Evolutionary conservation across 1,140 invertebrate genomes (phyloP).

Genomic region (Planococcus citri): DNA sequence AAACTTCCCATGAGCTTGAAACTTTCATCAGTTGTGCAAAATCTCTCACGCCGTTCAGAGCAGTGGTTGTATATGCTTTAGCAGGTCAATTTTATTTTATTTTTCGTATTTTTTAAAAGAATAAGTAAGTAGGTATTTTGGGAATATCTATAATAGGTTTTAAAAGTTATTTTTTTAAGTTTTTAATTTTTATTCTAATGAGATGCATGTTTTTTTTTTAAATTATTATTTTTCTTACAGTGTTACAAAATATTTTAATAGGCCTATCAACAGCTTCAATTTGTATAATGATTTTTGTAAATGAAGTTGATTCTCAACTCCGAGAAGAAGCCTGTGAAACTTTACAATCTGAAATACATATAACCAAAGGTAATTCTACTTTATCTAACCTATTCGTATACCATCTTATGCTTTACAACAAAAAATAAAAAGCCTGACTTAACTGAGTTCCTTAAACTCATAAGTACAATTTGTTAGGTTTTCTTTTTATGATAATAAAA

Average conservation of each 20-base stretch:
- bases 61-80: not conserved
- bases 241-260: conserved; percentile 8
- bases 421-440: not conserved
- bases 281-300: not conserved
- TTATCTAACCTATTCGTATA: too few relatives aligned
- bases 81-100: not conserved
- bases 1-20: not conserved
- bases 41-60: not conserved
- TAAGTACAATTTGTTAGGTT: not conserved
- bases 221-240: conserved; percentile 1
- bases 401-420: not conserved
- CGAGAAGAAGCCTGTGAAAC: conserved; percentile 58
- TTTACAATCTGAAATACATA: conserved; percentile 60
- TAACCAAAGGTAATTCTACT: conserved; percentile 58
- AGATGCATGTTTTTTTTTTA: not conserved
- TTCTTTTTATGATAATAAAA: too few relatives aligned
- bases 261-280: not conserved
- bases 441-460: not conserved
- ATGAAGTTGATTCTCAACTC: conserved; percentile 4
- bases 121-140: not conserved
- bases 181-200: not conserved
- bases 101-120: not conserved
- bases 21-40: not conserved
- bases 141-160: not conserved
- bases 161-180: not conserved